A percentile compares a stretch with the other conserved stretches of the same genome.
These are phyloP conservation scores for Archips crataeganus DNA, from an alignment of 2,888 invertebrate genomes.

Conservation along the genomic window DNA sequence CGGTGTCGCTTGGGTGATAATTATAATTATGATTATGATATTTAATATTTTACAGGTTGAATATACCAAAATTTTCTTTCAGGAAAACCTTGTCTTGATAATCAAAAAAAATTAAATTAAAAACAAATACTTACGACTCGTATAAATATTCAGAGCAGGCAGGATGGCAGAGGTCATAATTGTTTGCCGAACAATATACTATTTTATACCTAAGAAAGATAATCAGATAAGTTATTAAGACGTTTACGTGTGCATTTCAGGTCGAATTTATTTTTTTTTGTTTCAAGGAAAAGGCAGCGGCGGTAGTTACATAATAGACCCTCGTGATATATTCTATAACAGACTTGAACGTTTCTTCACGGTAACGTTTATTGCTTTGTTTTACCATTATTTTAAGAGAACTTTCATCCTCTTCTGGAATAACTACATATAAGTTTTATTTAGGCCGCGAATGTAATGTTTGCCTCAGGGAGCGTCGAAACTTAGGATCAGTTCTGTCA, in stretches of 20 bases:
- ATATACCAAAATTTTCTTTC: too few species aligned
- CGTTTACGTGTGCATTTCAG: slow-evolving; percentile 54
- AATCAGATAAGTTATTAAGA: slow-evolving; percentile 65
- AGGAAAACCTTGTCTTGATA: too few species aligned
- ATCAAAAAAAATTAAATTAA: slow-evolving; percentile 54
- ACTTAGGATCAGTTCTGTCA: slow-evolving; percentile 47
- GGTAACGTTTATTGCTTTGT: neutral
- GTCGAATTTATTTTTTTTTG: slow-evolving; percentile 56
- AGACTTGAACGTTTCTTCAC: neutral
- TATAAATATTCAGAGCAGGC: slow-evolving; percentile 55
- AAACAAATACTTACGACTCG: slow-evolving; percentile 53
- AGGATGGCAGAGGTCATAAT: slow-evolving; percentile 52
- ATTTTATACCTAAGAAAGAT: slow-evolving; percentile 64
- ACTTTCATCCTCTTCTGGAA: slow-evolving; percentile 52
- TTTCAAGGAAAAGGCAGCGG: slow-evolving; percentile 49
- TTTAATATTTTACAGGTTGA: too few species aligned
- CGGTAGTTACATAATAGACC: slow-evolving; percentile 38
- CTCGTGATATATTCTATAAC: neutral
- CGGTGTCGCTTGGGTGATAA: too few species aligned
- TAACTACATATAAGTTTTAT: slow-evolving; percentile 60
- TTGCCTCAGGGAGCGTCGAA: slow-evolving; percentile 47
- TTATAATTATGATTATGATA: too few species aligned
- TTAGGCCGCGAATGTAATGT: slow-evolving; percentile 54
- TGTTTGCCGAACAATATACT: slow-evolving; percentile 52
- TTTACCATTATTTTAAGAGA: slow-evolving; percentile 48